These are phyloP conservation scores for Agrochola circellaris DNA, from an alignment of 2,888 invertebrate species.

Conservation along the genomic window DNA sequence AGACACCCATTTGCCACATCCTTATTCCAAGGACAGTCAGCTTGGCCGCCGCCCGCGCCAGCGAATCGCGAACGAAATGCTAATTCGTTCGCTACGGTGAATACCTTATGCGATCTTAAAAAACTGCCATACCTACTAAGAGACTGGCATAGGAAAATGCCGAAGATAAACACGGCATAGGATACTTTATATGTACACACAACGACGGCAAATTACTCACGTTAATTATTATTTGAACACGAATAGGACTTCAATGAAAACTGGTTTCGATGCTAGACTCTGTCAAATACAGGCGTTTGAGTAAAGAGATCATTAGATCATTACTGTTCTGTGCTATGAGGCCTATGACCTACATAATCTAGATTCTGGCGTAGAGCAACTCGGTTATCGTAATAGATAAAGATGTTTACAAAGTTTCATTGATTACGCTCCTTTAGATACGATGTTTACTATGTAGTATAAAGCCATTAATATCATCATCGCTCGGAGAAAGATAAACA, in stretches of 20 bases:
- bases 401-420: slow-evolving; percentile 59
- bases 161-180: slow-evolving; percentile 74
- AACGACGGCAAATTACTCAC: slow-evolving; percentile 73
- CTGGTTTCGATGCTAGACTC: slow-evolving; percentile 59
- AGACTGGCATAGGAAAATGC: slow-evolving; percentile 76
- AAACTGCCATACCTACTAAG: slow-evolving; percentile 75
- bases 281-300: slow-evolving; percentile 44
- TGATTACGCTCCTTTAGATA: slow-evolving; percentile 67
- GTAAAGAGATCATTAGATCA: slow-evolving; percentile 34
- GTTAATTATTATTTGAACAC: slow-evolving; percentile 75
- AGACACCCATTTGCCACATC: slow-evolving; percentile 84
- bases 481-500: slow-evolving; percentile 73
- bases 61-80: slow-evolving; percentile 85
- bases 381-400: slow-evolving; percentile 30
- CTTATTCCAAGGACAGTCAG: slow-evolving; percentile 88
- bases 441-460: slow-evolving; percentile 76
- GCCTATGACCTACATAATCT: slow-evolving; percentile 40
- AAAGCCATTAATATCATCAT: slow-evolving; percentile 73
- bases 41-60: slow-evolving; percentile 68
- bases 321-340: slow-evolving; percentile 21
- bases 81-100: slow-evolving; percentile 86
- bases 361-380: slow-evolving; percentile 31
- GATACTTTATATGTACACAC: slow-evolving; percentile 69
- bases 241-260: slow-evolving; percentile 64
- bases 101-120: slow-evolving; percentile 85